A percentile compares a stretch with the other conserved stretches of the same genome.
These are phyloP conservation scores for Epinotia nisella DNA, from an alignment of 2,888 invertebrate genomes.

Conservation along the genomic window DNA sequence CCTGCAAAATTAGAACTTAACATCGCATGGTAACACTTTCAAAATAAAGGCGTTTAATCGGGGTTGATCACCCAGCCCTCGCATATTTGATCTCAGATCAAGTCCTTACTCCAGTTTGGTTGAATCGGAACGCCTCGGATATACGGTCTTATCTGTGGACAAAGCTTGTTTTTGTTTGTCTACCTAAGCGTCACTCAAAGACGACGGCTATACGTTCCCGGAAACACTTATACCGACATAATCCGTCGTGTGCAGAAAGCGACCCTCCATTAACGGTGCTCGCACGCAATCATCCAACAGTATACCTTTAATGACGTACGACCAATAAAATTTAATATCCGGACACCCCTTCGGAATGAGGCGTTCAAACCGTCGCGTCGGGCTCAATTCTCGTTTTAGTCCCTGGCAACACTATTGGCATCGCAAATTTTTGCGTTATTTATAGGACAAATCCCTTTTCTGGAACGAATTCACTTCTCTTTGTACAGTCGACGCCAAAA, in stretches of 20 bases:
- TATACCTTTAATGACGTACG: constrained; percentile 24
- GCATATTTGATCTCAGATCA: no score
- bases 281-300: constrained; percentile 32
- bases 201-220: background rate
- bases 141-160: no score
- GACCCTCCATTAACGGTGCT: constrained; percentile 26
- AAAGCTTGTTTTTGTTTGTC: no score
- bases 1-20: no score
- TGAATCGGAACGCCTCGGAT: no score
- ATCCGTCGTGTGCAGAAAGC: constrained; percentile 2
- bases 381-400: constrained; percentile 9
- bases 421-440: background rate
- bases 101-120: no score
- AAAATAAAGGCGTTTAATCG: no score
- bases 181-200: background rate
- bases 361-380: constrained; percentile 4
- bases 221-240: background rate
- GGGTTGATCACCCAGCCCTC: no score
- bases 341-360: constrained; percentile 15
- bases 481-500: no score
- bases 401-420: background rate
- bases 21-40: no score
- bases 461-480: no score
- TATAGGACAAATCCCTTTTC: background rate
- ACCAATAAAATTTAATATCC: constrained; percentile 37